phyloP scores from a whole-genome alignment of 2,797 vertebrate genomes.

The Apogon hyalosoma region DNA sequence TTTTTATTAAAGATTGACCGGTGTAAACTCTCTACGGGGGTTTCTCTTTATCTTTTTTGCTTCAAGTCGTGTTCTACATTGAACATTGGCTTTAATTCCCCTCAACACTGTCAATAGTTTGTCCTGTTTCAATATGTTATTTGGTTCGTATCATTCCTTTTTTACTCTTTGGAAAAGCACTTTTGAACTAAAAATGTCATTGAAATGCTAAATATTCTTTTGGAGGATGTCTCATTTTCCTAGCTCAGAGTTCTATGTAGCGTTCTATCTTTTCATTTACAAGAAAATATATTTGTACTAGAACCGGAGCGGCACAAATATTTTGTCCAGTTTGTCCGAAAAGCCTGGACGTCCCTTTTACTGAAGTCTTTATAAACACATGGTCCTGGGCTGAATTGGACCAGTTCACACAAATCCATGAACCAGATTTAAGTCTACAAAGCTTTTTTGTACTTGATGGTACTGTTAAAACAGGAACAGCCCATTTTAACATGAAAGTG shows the following conservation, averaged over 20 bases:
- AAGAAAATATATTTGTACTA: no score
- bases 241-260: background rate
- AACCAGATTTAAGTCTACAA: no score
- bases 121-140: background rate
- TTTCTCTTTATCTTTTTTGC: slow-evolving; percentile 9
- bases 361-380: no score
- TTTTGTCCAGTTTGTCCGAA: slow-evolving; percentile 2
- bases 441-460: no score
- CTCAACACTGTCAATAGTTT: slow-evolving; percentile 6
- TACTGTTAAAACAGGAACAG: no score
- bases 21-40: background rate
- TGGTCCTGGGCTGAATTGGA: no score
- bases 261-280: no score
- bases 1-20: background rate
- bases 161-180: slow-evolving; percentile 50
- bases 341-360: background rate
- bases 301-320: background rate
- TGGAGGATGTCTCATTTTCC: background rate
- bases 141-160: slow-evolving; percentile 23
- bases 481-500: no score
- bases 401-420: no score
- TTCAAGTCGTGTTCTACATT: slow-evolving; percentile 11
- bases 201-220: slow-evolving; percentile 12
- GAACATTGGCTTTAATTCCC: slow-evolving; percentile 16
- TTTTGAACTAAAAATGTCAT: slow-evolving; percentile 45